Base-by-base conservation (phyloP, 1,140 invertebrate species). In the Lordiphosa clarofinis region DNA sequence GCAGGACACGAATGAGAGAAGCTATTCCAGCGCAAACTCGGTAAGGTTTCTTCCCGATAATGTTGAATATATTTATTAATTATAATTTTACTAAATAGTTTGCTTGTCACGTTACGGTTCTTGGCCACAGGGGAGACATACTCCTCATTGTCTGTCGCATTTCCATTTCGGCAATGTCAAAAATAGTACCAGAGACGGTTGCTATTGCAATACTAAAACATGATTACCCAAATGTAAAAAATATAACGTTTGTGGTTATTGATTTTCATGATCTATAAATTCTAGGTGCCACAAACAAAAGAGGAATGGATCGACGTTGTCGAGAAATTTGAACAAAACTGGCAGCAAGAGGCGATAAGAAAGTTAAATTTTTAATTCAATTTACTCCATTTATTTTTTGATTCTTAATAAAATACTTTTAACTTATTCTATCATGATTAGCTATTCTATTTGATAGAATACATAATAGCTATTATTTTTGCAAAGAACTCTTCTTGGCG, bases 1-100 rank as follows among this genome's bases (percentile, higher is more conserved):
- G 38, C 38, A 39, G 13, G 38, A 39, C 38, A 39, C 38, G n/a
- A 39, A 39, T 39, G 38, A 39, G 38, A 15, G 38, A 39, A 15
- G 38, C 38, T 5, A 39, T 39, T 7, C 4, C 38, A 3, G n/a
- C 38, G n/a, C n/a, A 11, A 11, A 39, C 38, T 12, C n/a, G 38
- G 38, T 39, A 39, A 7, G 1, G 4, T 39, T 39, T 2, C 4
- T 4, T 15, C 3, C 6, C 4, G 0, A 4, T n/a, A n/a, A n/a
- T n/a, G n/a, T n/a, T n/a, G n/a, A n/a, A n/a, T n/a, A n/a, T n/a
- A n/a, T n/a, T n/a, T n/a, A n/a, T 12, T 39, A 4, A 39, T 4
- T 39, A 5, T 5, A 39, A 12, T 12, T 5, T 39, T 39, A 4
- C 4, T n/a, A n/a, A n/a, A n/a, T 4, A 2, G 38, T 11, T 39